Evolutionary conservation across 2,888 invertebrate genomes (phyloP).

Genomic region (Troglohyphantes excavatus): DNA sequence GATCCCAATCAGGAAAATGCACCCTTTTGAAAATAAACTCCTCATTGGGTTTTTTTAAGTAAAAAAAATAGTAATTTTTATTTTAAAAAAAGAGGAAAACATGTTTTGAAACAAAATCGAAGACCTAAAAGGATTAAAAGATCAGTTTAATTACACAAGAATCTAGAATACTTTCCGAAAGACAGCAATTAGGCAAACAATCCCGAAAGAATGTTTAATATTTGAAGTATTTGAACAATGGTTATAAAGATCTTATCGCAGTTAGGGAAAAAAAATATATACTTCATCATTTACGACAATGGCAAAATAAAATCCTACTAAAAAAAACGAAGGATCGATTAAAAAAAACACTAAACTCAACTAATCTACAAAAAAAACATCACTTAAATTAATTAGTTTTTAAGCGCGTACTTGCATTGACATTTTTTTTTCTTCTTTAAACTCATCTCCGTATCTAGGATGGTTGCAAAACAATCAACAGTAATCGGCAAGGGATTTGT

Average conservation of each 20-base stretch:
- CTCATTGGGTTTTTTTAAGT: no score
- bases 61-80: no score
- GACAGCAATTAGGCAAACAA: not conserved
- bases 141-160: not conserved
- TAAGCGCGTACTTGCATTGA: constrained; percentile 2
- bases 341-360: constrained; percentile 3
- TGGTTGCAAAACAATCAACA: constrained; percentile 26
- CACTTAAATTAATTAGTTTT: constrained; percentile 51
- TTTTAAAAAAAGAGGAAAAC: not conserved
- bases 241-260: constrained; percentile 1
- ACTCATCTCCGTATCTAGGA: not conserved
- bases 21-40: no score
- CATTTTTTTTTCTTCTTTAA: not conserved
- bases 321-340: not conserved
- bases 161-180: not conserved
- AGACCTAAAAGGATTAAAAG: not conserved
- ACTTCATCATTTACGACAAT: not conserved
- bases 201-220: not conserved
- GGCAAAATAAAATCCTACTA: not conserved
- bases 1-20: no score
- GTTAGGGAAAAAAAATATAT: not conserved
- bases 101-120: no score
- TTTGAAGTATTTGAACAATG: constrained; percentile 14
- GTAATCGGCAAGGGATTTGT: constrained; percentile 19
- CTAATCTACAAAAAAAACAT: constrained; percentile 14